These are phyloP conservation scores for Zosterops lateralis DNA, from an alignment of 2,113 vertebrate species.

Conservation along the genomic window DNA sequence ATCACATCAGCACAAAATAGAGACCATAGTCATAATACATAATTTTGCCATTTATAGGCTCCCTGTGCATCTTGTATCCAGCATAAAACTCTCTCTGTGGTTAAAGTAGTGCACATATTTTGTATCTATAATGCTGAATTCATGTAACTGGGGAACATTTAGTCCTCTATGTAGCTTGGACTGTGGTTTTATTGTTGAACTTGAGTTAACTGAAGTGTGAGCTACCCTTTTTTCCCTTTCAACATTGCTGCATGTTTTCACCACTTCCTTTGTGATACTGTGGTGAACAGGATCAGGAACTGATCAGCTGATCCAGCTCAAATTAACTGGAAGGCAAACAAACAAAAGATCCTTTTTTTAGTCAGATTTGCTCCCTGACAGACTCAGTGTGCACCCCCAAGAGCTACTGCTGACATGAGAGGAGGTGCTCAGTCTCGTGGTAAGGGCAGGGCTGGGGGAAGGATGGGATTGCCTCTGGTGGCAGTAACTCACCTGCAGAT, in stretches of 20 bases:
- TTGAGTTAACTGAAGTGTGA: background rate
- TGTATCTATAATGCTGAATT: background rate
- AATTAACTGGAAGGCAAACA: slow-evolving; percentile 12
- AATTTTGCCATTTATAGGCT: background rate
- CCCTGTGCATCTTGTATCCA: background rate
- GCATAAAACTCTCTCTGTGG: background rate
- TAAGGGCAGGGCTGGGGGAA: background rate
- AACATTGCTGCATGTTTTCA: background rate
- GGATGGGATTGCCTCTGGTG: background rate
- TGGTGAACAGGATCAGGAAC: slow-evolving; percentile 3
- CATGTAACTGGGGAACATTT: background rate
- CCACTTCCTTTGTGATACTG: slow-evolving; percentile 21
- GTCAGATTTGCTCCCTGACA: slow-evolving; percentile 1
- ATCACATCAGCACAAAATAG: background rate
- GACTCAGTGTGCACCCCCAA: background rate
- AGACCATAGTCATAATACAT: background rate
- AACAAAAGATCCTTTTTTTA: slow-evolving; percentile 44
- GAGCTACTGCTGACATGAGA: background rate
- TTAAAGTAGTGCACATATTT: background rate
- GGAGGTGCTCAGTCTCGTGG: background rate
- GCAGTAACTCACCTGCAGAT: background rate
- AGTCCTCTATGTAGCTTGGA: background rate
- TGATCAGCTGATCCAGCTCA: slow-evolving; percentile 39
- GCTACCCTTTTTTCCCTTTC: background rate
- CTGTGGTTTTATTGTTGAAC: background rate